Base-by-base conservation (phyloP, 2,888 invertebrate species). In the Lepidochitona cinerea region DNA sequence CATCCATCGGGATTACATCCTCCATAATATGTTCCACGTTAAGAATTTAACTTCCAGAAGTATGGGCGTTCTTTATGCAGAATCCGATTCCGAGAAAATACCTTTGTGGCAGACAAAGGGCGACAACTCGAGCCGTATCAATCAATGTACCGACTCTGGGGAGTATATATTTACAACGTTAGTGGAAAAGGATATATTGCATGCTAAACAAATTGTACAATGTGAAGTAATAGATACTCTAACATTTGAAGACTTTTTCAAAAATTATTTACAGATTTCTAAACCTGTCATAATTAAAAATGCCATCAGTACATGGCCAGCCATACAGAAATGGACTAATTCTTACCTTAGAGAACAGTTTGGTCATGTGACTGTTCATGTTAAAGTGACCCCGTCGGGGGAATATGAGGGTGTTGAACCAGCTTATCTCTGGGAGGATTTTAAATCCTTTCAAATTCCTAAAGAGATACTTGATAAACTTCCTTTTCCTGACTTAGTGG, bases 401-500 rank as follows among this genome's bases (percentile, higher is more conserved):
- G 84, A 88, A 68, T 88, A 81, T 78, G 89, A 89, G 81, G 90
- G 90, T 6, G 86, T 89, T 18, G 89, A 89, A 77, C 74, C 76
- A 29, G 83, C 82, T 49, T 49, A 75, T 6, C 32, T 84, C 4
- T 90, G 89, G 89, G 85, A 89, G 68, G 79, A 80, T 69, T 83
- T 76, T 74, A 71, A 78, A 18, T 75, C 75, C 5, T 86, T 88
- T 71, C 70, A 79, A 54, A 87, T 89, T 69, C 90, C 90, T 32
- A 32, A 70, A 23, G 52, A 74, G 32, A 88, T 90, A 2, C 64
- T 71, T 26, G 35, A 77, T n/a, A 79, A 88, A 67, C 77, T 90
- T 9, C 71, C 72, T 5, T 87, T 77, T 77, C 86, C 88, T 32
- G 89, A 90, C 71, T 76, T 89, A 37, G 89, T 90, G 14, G 87